These are phyloP conservation scores for Rhaphigaster nebulosa DNA, from an alignment of 2,888 invertebrate genomes.

Conservation along the genomic window DNA sequence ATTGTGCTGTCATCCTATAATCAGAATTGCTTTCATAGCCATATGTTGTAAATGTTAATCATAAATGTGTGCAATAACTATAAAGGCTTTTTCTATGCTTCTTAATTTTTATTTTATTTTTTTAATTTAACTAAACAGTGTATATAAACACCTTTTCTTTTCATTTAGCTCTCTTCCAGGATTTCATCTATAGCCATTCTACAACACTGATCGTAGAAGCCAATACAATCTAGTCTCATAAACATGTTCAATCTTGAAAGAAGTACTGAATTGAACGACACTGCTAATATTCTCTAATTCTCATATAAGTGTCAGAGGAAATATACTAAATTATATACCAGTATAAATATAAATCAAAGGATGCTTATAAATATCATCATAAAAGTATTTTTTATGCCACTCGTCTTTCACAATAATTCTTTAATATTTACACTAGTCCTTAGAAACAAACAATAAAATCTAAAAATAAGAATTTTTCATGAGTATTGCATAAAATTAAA, in stretches of 20 bases:
- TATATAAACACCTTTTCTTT: conserved; percentile 31
- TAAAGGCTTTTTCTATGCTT: conserved; percentile 51
- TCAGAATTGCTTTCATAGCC: conserved; percentile 22
- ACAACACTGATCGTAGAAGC: conserved; percentile 32
- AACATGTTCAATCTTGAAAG: not conserved
- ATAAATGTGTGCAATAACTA: conserved; percentile 18
- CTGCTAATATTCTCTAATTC: not conserved
- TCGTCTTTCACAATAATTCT: not conserved
- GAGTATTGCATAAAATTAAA: not conserved
- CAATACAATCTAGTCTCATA: conserved; percentile 13
- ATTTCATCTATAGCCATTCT: conserved; percentile 19
- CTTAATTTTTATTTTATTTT: conserved; percentile 45
- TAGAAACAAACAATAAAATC: not conserved
- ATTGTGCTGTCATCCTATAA: conserved; percentile 24
- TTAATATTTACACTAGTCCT: not conserved
- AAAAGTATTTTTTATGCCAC: not conserved
- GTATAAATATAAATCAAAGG: not conserved
- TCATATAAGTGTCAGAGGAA: not conserved
- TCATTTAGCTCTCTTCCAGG: conserved; percentile 48
- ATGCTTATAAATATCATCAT: not conserved
- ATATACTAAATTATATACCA: not conserved
- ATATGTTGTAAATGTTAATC: conserved; percentile 43
- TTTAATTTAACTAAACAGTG: conserved; percentile 40
- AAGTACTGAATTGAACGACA: not conserved
- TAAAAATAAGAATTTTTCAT: not conserved